A percentile compares a stretch with the other conserved stretches of the same genome.
These are phyloP conservation scores for Pammene fasciana DNA, from an alignment of 2,888 invertebrate genomes.

Conservation along the genomic window DNA sequence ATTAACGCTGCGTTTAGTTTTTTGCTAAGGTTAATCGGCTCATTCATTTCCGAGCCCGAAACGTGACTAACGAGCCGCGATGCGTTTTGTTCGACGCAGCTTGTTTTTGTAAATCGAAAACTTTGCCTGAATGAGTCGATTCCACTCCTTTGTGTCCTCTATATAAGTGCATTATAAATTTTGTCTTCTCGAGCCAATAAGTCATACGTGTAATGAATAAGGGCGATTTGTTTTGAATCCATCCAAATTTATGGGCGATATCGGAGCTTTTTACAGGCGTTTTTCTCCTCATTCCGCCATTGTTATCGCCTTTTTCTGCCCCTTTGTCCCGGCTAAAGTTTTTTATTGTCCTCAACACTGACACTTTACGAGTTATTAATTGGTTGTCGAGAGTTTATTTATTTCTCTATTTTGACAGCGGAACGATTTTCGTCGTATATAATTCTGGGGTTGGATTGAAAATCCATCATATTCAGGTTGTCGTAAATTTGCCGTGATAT, in stretches of 20 bases:
- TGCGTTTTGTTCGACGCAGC: slow-evolving; percentile 60
- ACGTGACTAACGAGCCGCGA: slow-evolving; percentile 78
- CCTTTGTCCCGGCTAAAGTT: slow-evolving; percentile 68
- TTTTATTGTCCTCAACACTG: slow-evolving; percentile 78
- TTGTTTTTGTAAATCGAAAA: slow-evolving; percentile 61
- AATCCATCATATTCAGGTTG: slow-evolving; percentile 84
- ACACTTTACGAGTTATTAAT: slow-evolving; percentile 84
- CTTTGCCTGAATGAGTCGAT: slow-evolving; percentile 58
- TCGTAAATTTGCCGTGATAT: slow-evolving; percentile 82
- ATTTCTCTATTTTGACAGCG: slow-evolving; percentile 82
- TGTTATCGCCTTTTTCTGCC: slow-evolving; percentile 79
- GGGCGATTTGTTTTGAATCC: slow-evolving; percentile 83
- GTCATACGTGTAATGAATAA: slow-evolving; percentile 84
- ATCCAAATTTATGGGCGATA: slow-evolving; percentile 81
- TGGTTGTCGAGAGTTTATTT: slow-evolving; percentile 82
- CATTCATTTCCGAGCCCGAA: slow-evolving; percentile 50
- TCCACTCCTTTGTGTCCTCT: slow-evolving; percentile 68
- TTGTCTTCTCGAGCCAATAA: slow-evolving; percentile 71
- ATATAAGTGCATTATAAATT: slow-evolving; percentile 77
- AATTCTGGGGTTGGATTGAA: slow-evolving; percentile 78
- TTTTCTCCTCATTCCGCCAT: slow-evolving; percentile 76
- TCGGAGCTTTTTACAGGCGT: slow-evolving; percentile 78
- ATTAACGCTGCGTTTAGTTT: slow-evolving; percentile 54
- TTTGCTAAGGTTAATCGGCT: slow-evolving; percentile 54
- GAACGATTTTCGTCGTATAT: slow-evolving; percentile 77